A percentile compares a stretch with the other conserved stretches of the same genome.
These are phyloP conservation scores for Oreonectes daqikongensis DNA, from an alignment of 2,797 vertebrate species.

Conservation along the genomic window DNA sequence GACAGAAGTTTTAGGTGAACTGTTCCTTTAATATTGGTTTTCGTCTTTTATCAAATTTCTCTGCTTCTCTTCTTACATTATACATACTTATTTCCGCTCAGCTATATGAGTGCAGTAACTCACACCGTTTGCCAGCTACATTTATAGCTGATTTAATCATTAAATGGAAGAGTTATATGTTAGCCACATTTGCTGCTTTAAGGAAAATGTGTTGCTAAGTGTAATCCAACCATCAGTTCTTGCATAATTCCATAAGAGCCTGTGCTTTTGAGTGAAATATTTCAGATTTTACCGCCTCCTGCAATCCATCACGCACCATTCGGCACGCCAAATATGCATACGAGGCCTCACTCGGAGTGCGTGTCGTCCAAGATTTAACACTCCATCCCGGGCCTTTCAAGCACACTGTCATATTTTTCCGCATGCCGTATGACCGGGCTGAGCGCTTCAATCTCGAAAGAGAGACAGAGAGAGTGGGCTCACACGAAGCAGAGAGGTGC, in stretches of 20 bases:
- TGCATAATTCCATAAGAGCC: not conserved
- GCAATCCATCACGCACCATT: slow-evolving; percentile 8
- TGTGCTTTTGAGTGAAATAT: not conserved
- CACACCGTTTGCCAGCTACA: not conserved
- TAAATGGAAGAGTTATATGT: not conserved
- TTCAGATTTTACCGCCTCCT: slow-evolving; percentile 1
- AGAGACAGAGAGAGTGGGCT: slow-evolving; percentile 25
- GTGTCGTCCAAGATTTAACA: slow-evolving; percentile 22
- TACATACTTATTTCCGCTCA: not conserved
- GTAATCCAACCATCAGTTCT: slow-evolving; percentile 1
- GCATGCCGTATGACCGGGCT: slow-evolving; percentile 25
- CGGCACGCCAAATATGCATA: slow-evolving; percentile 4
- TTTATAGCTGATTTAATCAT: not conserved
- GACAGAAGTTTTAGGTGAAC: too few species aligned
- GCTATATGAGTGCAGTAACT: not conserved
- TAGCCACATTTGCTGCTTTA: not conserved
- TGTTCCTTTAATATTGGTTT: not conserved
- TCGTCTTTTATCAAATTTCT: not conserved
- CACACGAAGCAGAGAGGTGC: slow-evolving; percentile 30
- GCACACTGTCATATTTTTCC: slow-evolving; percentile 38
- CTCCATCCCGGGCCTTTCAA: slow-evolving; percentile 29
- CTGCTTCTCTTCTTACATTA: not conserved
- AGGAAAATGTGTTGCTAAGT: not conserved
- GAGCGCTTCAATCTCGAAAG: slow-evolving; percentile 20
- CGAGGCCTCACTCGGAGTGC: not conserved